Percentiles rank a stretch among this genome's conserved stretches.
phyloP scores from a whole-genome alignment of 2,888 invertebrate genomes.

The Dromius quadrimaculatus region DNA sequence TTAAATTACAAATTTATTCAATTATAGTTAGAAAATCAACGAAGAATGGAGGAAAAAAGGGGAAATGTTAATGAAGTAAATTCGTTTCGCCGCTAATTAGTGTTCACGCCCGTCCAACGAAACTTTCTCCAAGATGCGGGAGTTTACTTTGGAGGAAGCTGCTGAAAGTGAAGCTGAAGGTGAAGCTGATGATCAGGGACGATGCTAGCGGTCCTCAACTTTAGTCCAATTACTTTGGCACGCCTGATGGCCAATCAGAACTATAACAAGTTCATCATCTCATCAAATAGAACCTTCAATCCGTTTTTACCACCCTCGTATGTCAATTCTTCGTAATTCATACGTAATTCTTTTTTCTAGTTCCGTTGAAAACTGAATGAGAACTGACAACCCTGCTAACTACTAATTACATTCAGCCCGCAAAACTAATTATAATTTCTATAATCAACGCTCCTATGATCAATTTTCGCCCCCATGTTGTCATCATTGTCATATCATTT shows the following conservation, averaged over 20 bases:
- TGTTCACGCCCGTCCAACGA: conserved; percentile 38
- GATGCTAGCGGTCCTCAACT: conserved; percentile 5
- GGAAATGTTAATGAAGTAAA: conserved; percentile 51
- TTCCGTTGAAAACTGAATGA: no score
- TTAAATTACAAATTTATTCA: conserved; percentile 52
- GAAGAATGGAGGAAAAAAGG: conserved; percentile 48
- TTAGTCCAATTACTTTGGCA: conserved; percentile 25
- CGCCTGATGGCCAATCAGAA: conserved; percentile 41
- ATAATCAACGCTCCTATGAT: conserved; percentile 4
- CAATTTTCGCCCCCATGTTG: no score
- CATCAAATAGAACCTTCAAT: conserved; percentile 32
- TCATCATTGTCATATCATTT: conserved; percentile 20
- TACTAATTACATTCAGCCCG: not conserved
- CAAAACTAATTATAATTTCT: not conserved
- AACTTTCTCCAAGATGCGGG: conserved; percentile 30
- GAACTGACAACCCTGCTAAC: not conserved
- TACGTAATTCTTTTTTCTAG: no score
- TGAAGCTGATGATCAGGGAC: not conserved
- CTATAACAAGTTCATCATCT: conserved; percentile 49
- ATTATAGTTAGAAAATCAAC: conserved; percentile 52
- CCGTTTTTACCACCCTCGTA: conserved; percentile 7
- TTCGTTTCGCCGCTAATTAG: conserved; percentile 48
- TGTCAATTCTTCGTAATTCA: no score
- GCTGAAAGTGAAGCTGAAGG: conserved; percentile 26
- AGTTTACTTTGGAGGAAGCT: conserved; percentile 35